Percentiles rank a stretch among this genome's conserved stretches.
Evolutionary conservation across 1,140 invertebrate species (phyloP).

Genomic region (Trichonephila inaurata): DNA sequence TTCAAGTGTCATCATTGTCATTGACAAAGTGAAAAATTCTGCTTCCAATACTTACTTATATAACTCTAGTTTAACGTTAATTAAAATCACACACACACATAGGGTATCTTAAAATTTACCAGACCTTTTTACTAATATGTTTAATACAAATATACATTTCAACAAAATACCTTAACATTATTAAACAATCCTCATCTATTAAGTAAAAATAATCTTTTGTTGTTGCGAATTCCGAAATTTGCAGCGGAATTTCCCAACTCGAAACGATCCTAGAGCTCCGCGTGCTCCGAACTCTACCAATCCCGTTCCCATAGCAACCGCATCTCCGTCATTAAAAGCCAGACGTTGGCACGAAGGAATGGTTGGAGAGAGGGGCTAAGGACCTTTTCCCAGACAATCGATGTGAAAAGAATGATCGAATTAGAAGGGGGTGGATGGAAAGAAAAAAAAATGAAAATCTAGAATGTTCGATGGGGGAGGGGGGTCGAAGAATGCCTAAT

Average conservation of each 20-base stretch:
- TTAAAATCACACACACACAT: too few species aligned
- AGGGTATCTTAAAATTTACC: too few species aligned
- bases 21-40: too few species aligned
- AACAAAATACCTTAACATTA: too few species aligned
- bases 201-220: too few species aligned
- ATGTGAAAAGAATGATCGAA: slow-evolving; percentile 41
- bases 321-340: slow-evolving; percentile 22
- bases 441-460: not conserved
- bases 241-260: not conserved
- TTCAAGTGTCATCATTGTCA: too few species aligned
- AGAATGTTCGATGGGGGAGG: not conserved
- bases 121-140: too few species aligned
- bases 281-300: not conserved
- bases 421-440: not conserved
- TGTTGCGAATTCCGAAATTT: too few species aligned
- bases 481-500: not conserved
- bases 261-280: not conserved
- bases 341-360: not conserved
- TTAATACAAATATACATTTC: too few species aligned
- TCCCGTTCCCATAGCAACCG: slow-evolving; percentile 17
- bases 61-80: too few species aligned
- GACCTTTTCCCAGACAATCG: slow-evolving; percentile 36
- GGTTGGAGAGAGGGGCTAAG: slow-evolving; percentile 14
- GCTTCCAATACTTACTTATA: too few species aligned
- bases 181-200: too few species aligned